Base-by-base conservation (phyloP, 1,140 invertebrate species). In the Drosophila setifemur region DNA sequence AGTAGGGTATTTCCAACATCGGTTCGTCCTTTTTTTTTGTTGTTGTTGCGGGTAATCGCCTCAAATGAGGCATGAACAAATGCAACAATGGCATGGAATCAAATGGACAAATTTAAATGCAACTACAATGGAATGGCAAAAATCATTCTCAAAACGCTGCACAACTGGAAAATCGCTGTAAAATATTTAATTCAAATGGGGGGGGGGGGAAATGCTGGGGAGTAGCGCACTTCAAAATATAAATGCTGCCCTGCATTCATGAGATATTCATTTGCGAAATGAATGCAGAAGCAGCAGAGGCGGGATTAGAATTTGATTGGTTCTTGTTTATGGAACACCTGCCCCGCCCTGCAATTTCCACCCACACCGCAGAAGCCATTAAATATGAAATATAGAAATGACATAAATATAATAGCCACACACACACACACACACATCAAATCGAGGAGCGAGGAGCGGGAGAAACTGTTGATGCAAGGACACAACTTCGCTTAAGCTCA, bases 61-160 rank as follows among this genome's bases (percentile, higher is more conserved):
- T 75, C 57, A 79, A 79, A 79, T 75, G 76, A 81, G 71, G 71
- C 53, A 68, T 81, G 42, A 81, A 35, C 57, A 35, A 64, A 49
- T 69, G 49, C 61, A 48, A 52, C 33, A 66, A 45, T 53, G 52
- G 45, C 11, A 37, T 43, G 43, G 29, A 52, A 53, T 57, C 58
- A 60, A 79, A 75, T 75, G 72, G 49, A 66, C 49, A 75, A 73
- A 61, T 81, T 79, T 48, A 58, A 74, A 64, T 70, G 47, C 50
- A 73, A 49, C 68, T 60, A 78, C 68, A 77, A 77, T 77, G 60
- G 52, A 78, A 73, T 78, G 73, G 54, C 21, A 78, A 78, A 73
- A 73, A 54, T 67, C 35, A 68, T 78, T 78, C n/a, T 73, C 37
- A 78, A 50, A 78, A 68, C 47, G 11, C 52, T 58, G 53, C 60